phyloP scores from a whole-genome alignment of 2,888 invertebrate species.

The Drosophila buzzatii region DNA sequence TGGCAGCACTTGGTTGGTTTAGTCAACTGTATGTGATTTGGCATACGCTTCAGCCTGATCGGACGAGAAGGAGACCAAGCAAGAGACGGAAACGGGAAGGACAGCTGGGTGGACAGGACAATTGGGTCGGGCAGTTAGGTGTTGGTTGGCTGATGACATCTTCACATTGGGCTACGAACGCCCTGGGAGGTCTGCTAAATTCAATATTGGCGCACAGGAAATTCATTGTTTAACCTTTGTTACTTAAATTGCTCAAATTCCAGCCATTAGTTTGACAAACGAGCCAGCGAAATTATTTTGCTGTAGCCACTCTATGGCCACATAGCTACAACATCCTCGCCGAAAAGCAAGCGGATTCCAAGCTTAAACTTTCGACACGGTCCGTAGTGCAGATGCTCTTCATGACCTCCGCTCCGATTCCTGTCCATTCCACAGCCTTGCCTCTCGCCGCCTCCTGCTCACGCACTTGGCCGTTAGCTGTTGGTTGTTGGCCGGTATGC shows the following conservation, averaged over 20 bases:
- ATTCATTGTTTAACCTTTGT: slow-evolving; percentile 82
- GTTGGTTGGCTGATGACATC: slow-evolving; percentile 45
- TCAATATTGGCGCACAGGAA: slow-evolving; percentile 75
- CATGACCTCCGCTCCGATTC: slow-evolving; percentile 1
- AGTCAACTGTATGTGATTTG: slow-evolving; percentile 66
- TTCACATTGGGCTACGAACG: slow-evolving; percentile 37
- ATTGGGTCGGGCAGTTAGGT: background rate
- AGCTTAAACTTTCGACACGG: slow-evolving; percentile 60
- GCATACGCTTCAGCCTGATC: slow-evolving; percentile 13
- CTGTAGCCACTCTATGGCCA: background rate
- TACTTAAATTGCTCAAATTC: slow-evolving; percentile 80
- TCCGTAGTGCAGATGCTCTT: slow-evolving; percentile 21
- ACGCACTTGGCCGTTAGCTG: slow-evolving; percentile 48
- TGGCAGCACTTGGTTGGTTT: slow-evolving; percentile 58
- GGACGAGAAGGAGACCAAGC: background rate
- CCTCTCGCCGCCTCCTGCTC: slow-evolving; percentile 8
- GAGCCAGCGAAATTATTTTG: slow-evolving; percentile 76
- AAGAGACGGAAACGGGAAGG: background rate
- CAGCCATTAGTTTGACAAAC: slow-evolving; percentile 81
- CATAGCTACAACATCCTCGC: slow-evolving; percentile 8
- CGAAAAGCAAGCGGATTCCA: slow-evolving; percentile 51
- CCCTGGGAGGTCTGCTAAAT: slow-evolving; percentile 55
- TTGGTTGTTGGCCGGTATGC: slow-evolving; percentile 20
- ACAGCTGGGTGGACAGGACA: background rate
- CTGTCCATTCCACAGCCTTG: background rate